Evolutionary conservation across 2,113 vertebrate species (phyloP).

Genomic region (Cyphomyrus discorhynchus): DNA sequence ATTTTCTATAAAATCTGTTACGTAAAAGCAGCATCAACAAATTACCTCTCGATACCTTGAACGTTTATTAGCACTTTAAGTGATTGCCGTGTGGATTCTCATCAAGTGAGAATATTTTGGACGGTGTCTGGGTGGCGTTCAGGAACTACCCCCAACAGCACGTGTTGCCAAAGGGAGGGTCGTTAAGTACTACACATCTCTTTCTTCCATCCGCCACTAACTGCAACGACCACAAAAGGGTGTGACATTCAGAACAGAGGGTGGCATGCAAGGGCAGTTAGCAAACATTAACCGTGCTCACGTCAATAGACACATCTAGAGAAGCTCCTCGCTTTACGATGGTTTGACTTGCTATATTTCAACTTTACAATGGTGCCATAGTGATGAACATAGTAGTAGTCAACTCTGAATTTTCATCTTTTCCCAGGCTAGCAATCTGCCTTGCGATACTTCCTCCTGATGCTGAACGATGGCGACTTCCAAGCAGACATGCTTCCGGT

Average conservation of each 20-base stretch:
- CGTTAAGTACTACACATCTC: background rate
- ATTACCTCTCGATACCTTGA: slow-evolving; percentile 8
- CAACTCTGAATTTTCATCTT: background rate
- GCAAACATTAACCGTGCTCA: background rate
- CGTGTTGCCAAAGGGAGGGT: background rate
- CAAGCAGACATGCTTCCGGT: background rate
- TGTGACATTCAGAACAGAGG: background rate
- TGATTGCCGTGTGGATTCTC: slow-evolving; percentile 36
- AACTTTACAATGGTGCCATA: background rate
- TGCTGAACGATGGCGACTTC: background rate
- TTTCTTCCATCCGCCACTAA: background rate
- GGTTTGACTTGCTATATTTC: background rate
- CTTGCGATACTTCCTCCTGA: background rate
- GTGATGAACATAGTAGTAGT: background rate
- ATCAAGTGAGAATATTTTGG: slow-evolving; percentile 46
- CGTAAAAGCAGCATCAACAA: slow-evolving; percentile 21
- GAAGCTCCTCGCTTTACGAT: background rate
- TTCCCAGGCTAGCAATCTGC: background rate
- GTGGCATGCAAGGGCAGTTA: background rate
- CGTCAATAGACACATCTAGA: background rate
- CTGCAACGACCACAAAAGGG: background rate
- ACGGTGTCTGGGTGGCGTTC: slow-evolving; percentile 40
- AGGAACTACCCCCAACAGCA: background rate
- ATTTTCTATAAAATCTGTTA: slow-evolving; percentile 26
- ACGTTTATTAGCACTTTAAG: slow-evolving; percentile 39